Evolutionary conservation across 2,113 vertebrate genomes (phyloP), one percentile per base, ranked within the genome.

Genomic region (Lepus europaeus): DNA sequence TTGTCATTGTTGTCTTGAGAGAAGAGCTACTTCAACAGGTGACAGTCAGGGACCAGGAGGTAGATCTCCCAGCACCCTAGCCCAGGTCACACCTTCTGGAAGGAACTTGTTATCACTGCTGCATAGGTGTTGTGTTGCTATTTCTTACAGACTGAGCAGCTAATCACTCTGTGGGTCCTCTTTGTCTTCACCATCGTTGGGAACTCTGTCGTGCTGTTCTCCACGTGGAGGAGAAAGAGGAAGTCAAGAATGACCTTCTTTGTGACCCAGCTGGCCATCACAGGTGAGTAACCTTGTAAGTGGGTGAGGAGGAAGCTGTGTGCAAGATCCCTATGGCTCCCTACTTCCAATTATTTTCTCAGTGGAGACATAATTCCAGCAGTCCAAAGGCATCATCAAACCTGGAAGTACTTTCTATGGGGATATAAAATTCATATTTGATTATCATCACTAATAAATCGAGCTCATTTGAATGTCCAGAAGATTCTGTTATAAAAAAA

Each of bases 241-340:
- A 98, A 98, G 93, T 98, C 98, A 12, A 97, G 98, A 53, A 98
- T 98, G 98, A 98, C 98, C 69, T 99, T 98, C 97, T 99, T 98
- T 22, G 98, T 98, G 77, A 98, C 98, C 3, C 98, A 99, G 25
- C 70, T 99, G 92, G 98, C 98, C 82, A 98, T 98, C 93, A 98
- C 98, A 98, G 98, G 98, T 98, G 96, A 77, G 4, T 22, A 6
- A 20, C 5, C 2, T 17, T 20, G 79, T 29, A 45, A 20, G 23
- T 9, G 6, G 33, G 5, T 63, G 8, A 25, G 69, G 11, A 61
- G 39, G 5, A 14, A 29, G 74, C 36, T 64, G 31, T 4, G 4
- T 3, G 3, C 16, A 20, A 6, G 73, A 51, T 49, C 51, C 23
- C 76, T 19, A 8, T 1, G 70, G 9, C 45, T 89, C 61, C 87